A percentile compares a stretch with the other conserved stretches of the same genome.
phyloP scores from a whole-genome alignment of 2,113 vertebrate genomes.

The Zootoca vivipara region DNA sequence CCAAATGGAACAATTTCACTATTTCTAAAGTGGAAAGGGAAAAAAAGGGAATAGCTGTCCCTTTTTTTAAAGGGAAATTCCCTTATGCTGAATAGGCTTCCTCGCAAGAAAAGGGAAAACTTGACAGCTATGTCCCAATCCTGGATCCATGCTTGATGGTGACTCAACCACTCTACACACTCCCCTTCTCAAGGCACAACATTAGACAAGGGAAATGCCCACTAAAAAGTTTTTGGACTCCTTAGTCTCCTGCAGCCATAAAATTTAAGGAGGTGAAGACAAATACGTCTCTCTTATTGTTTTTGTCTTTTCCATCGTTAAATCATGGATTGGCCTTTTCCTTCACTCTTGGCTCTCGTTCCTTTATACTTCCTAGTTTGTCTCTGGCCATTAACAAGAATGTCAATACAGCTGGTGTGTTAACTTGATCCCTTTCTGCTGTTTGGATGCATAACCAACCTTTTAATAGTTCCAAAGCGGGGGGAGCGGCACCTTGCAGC shows the following conservation, averaged over 20 bases:
- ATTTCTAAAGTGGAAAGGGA: not conserved
- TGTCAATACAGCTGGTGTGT: not conserved
- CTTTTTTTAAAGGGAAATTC: no score
- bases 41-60: no score
- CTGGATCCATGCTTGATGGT: not conserved
- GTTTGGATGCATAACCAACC: not conserved
- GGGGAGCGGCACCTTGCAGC: conserved; percentile 4
- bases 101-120: no score
- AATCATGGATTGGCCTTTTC: not conserved
- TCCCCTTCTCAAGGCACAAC: not conserved
- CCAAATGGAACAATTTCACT: not conserved
- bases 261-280: not conserved
- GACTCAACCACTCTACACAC: not conserved
- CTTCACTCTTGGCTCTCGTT: not conserved
- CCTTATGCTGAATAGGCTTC: no score
- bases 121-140: no score
- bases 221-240: not conserved
- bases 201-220: not conserved
- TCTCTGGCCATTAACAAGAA: not conserved
- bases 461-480: not conserved
- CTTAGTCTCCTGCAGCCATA: not conserved
- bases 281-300: not conserved
- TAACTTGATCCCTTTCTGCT: not conserved
- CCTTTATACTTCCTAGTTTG: not conserved
- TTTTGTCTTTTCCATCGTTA: not conserved